A percentile compares a stretch with the other conserved stretches of the same genome.
phyloP scores from a whole-genome alignment of 2,113 vertebrate genomes.

The Syngnathus floridae region DNA sequence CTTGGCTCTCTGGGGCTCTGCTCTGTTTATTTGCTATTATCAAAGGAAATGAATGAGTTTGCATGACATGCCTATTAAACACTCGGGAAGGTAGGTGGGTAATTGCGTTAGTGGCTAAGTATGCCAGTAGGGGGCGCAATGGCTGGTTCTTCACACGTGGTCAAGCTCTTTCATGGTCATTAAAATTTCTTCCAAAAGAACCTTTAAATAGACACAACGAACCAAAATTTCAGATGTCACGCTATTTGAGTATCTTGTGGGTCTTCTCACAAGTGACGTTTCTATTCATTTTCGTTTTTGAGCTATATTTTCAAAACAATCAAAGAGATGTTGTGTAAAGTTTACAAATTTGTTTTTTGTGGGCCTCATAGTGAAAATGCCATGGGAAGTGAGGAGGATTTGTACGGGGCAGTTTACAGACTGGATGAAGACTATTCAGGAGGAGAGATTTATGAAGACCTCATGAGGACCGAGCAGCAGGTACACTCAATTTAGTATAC shows the following conservation, averaged over 20 bases:
- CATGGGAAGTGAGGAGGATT: slow-evolving; percentile 76
- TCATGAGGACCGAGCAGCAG: slow-evolving; percentile 83
- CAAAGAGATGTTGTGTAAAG: not conserved
- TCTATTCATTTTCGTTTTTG: too few relatives aligned
- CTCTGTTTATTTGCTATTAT: slow-evolving; percentile 36
- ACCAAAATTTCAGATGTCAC: not conserved
- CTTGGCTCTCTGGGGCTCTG: slow-evolving; percentile 31
- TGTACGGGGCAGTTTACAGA: slow-evolving; percentile 84
- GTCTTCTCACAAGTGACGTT: too few relatives aligned
- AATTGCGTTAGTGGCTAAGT: not conserved
- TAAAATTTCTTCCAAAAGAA: not conserved
- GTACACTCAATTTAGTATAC: not conserved
- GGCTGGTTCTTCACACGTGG: not conserved
- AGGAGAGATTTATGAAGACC: slow-evolving; percentile 88
- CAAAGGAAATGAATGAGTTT: slow-evolving; percentile 48
- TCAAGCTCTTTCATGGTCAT: not conserved
- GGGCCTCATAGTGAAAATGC: slow-evolving; percentile 71
- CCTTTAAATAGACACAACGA: not conserved
- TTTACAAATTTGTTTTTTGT: not conserved
- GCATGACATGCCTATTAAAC: slow-evolving; percentile 1
- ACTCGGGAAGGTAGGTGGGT: not conserved
- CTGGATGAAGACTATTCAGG: slow-evolving; percentile 71
- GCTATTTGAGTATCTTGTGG: too few relatives aligned
- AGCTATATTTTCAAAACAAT: not conserved
- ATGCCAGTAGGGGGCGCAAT: not conserved